A percentile compares a stretch with the other conserved stretches of the same genome.
Evolutionary conservation across 1,140 invertebrate genomes (phyloP).

Genomic region (Drosophila auraria): DNA sequence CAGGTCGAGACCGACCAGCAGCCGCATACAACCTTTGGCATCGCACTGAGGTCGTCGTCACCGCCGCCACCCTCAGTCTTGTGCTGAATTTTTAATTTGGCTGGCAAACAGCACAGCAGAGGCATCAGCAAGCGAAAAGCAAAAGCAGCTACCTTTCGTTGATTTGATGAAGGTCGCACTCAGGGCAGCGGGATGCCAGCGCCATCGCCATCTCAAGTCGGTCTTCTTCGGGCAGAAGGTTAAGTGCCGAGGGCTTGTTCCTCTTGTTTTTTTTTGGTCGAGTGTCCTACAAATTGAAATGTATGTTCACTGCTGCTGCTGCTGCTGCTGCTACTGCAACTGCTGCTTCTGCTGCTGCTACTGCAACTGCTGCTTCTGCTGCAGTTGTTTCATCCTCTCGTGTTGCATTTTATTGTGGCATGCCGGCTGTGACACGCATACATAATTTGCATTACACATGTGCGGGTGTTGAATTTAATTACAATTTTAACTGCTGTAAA

Average conservation of each 20-base stretch:
- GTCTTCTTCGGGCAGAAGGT: conserved; percentile 64
- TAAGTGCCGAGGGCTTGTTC: conserved; percentile 65
- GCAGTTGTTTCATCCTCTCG: conserved; percentile 16
- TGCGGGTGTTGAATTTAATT: conserved; percentile 71
- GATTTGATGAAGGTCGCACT: conserved; percentile 63
- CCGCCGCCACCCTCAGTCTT: conserved; percentile 59
- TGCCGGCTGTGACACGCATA: conserved; percentile 44
- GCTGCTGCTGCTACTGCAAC: background rate
- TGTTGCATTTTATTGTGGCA: conserved; percentile 55
- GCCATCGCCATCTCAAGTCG: conserved; percentile 39
- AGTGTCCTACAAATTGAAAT: conserved; percentile 81
- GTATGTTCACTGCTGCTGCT: conserved; percentile 36
- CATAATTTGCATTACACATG: conserved; percentile 70
- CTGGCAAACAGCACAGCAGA: conserved; percentile 64
- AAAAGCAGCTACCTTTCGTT: conserved; percentile 44
- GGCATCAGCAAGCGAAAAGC: conserved; percentile 20
- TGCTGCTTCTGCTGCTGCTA: conserved; percentile 9
- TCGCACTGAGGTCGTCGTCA: conserved; percentile 38
- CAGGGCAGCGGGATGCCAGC: conserved; percentile 45
- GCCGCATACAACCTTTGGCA: conserved; percentile 47
- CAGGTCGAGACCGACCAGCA: conserved; percentile 77
- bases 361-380: conserved; percentile 4
- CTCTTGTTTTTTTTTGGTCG: conserved; percentile 43
- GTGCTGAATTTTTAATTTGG: conserved; percentile 81
- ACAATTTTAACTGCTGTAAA: conserved; percentile 69